Evolutionary conservation across 2,113 vertebrate species (phyloP), one percentile per base, ranked within the genome.

Genomic region (Oenanthe melanoleuca): DNA sequence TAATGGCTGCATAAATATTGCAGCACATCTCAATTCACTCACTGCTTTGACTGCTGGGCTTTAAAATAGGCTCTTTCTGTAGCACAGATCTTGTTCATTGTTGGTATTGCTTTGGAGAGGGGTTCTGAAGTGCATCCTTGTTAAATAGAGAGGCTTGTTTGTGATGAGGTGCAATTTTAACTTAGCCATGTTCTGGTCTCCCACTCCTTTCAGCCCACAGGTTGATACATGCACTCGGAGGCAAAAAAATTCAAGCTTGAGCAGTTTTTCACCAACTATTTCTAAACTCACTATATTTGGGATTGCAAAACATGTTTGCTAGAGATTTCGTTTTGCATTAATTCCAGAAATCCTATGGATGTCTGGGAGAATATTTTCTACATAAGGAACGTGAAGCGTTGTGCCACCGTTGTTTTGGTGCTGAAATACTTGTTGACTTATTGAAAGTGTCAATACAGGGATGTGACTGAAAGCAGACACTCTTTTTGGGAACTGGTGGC

Each of bases 1-100:
- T 73, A 93, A 85, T 95, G 78, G 75, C 80, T 88, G 72, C 92
- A 88, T 96, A 96, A 94, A 92, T 94, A 91, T 63, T 95, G 71
- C 92, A 95, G 91, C 77, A 72, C 60, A 50, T 81, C 71, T 93
- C 45, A 2, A 66, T 95, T 95, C 82, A 8, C 86, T 73, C 84
- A 5, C 72, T 69, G 80, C 89, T 92, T 81, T 88, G 83, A 34
- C 89, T 93, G 87, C 72, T 94, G 2, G 37, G 63, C 20, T 95
- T 92, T 88, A 70, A 95, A 91, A 89, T 80, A 78, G 64, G 38
- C 59, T 91, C 60, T 69, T 53, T 89, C 64, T 90, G 57, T 72
- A 63, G 79, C 63, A 14, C 8, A 14, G 82, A 42, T 95, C 74
- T 92, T 63, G 44, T 57, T 86, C 3, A 9, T 17, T 49, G 73